Conservation (phyloP, 2,797 vertebrate genomes). For the Fratercula arctica region DNA sequence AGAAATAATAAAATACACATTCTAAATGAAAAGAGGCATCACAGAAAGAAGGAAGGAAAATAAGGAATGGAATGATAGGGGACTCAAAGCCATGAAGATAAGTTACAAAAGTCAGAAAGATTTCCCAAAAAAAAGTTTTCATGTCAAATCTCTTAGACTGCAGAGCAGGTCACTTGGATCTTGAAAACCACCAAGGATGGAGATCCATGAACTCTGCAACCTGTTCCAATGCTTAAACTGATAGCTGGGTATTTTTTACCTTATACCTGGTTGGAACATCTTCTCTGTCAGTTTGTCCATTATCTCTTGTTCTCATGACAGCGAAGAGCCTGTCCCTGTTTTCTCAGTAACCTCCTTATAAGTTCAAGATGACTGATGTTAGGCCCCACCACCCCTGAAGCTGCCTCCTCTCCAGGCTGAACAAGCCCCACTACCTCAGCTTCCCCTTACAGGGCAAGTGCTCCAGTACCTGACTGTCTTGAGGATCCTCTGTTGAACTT, state of each 20-base stretch:
- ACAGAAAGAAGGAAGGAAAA: not conserved
- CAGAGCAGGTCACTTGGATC: not conserved
- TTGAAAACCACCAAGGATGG: not conserved
- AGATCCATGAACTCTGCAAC: not conserved
- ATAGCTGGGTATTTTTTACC: fast-evolving
- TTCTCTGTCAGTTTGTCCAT: not conserved
- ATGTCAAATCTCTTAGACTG: not conserved
- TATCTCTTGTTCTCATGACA: not conserved
- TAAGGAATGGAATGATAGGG: too few species aligned
- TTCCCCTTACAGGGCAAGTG: not conserved
- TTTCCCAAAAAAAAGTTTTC: not conserved
- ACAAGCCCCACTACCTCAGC: not conserved
- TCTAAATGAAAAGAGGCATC: not conserved
- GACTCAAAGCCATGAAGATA: not conserved
- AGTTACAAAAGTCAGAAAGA: not conserved
- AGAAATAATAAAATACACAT: not conserved
- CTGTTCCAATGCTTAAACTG: not conserved
- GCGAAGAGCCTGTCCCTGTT: not conserved
- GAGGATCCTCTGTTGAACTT: not conserved
- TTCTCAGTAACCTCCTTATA: not conserved
- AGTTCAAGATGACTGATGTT: not conserved
- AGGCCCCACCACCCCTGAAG: not conserved
- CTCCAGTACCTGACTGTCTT: not conserved
- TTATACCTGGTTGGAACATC: not conserved
- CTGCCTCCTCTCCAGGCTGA: not conserved